Conservation (phyloP, 2,888 invertebrate species). For the Lasiommata megera region DNA sequence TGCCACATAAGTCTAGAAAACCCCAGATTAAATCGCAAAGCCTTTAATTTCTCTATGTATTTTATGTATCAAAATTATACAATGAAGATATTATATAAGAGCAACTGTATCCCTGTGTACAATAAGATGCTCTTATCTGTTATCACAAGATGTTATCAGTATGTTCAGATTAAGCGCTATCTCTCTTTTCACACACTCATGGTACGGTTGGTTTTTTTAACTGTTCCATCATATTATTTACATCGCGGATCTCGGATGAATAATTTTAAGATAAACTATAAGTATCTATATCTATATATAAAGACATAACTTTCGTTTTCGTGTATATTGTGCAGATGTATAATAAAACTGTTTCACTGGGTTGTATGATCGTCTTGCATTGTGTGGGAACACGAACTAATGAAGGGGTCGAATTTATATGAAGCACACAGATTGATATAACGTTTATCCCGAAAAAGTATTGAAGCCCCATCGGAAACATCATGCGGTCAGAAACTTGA, state of each 20-base stretch:
- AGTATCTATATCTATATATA: not conserved
- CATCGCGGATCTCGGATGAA: slow-evolving; percentile 3
- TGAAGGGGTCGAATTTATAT: no score
- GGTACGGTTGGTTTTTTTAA: slow-evolving; percentile 14
- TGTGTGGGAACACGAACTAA: no score
- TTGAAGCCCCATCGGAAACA: no score
- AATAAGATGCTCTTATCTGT: slow-evolving; percentile 12
- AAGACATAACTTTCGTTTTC: no score
- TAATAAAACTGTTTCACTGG: no score
- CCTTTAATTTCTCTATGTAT: not conserved
- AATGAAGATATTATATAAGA: slow-evolving; percentile 8
- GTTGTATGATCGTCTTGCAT: no score
- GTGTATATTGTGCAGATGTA: no score
- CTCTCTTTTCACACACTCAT: slow-evolving; percentile 18
- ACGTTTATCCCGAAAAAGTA: no score
- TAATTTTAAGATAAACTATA: slow-evolving; percentile 4
- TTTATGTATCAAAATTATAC: not conserved
- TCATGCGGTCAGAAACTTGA: no score
- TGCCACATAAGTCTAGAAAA: no score
- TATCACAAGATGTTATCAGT: slow-evolving; percentile 12
- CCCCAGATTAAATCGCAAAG: no score
- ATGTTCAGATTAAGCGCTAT: slow-evolving; percentile 15
- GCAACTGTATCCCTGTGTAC: not conserved
- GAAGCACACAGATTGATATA: no score
- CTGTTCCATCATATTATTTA: slow-evolving; percentile 2